Percentiles rank a stretch among this genome's conserved stretches.
Evolutionary conservation across 2,797 vertebrate genomes (phyloP).

Genomic region (Spinibarbus caldwelli): DNA sequence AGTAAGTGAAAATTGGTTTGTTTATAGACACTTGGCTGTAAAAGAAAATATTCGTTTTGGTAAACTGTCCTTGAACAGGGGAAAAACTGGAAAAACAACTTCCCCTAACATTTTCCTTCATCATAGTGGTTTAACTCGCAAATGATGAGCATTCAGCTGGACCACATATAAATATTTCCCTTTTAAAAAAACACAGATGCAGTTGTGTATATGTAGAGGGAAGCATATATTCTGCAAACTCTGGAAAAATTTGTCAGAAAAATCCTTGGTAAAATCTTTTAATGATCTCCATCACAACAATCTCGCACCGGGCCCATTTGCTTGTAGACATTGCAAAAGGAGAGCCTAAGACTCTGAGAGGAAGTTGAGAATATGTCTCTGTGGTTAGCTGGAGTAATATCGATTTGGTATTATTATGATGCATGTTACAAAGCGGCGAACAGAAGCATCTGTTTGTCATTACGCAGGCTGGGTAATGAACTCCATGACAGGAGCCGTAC

Average conservation of each 20-base stretch:
- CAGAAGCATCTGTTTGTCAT: constrained; percentile 73
- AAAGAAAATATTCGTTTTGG: constrained; percentile 14
- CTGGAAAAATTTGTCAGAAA: neutral
- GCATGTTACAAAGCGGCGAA: constrained; percentile 41
- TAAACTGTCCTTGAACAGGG: constrained; percentile 27
- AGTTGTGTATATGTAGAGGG: constrained; percentile 4
- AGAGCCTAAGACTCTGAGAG: constrained; percentile 42
- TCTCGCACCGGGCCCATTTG: constrained; percentile 12
- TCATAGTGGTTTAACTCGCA: constrained; percentile 10
- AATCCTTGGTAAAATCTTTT: constrained; percentile 32
- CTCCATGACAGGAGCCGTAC: constrained; percentile 65
- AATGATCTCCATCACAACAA: constrained; percentile 35
- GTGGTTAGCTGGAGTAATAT: constrained; percentile 65
- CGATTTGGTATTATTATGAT: constrained; percentile 63
- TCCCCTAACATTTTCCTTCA: constrained; percentile 15
- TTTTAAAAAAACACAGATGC: constrained; percentile 15
- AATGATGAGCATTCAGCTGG: constrained; percentile 30
- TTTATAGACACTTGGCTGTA: constrained; percentile 7
- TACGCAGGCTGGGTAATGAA: constrained; percentile 70
- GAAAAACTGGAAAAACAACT: constrained; percentile 31
- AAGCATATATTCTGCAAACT: constrained; percentile 22
- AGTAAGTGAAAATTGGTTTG: neutral
- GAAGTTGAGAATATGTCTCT: constrained; percentile 58
- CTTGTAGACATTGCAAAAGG: constrained; percentile 38
- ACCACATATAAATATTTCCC: constrained; percentile 32